phyloP scores from a whole-genome alignment of 2,113 vertebrate species.

The Zapornia atra region DNA sequence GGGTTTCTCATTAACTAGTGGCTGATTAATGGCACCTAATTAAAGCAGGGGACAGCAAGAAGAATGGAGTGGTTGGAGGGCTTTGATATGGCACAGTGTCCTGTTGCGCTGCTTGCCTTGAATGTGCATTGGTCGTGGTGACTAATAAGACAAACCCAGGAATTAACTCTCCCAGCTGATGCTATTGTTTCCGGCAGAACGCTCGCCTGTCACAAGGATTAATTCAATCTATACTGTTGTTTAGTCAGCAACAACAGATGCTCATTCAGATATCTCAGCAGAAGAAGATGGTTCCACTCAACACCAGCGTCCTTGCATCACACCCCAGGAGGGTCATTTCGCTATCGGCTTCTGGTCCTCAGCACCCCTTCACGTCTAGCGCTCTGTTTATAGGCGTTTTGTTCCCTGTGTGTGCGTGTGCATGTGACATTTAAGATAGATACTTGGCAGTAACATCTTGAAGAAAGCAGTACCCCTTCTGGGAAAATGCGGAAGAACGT shows the following conservation, averaged over 20 bases:
- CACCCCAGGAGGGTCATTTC: background rate
- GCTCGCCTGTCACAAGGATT: background rate
- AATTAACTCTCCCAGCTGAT: conserved; percentile 40
- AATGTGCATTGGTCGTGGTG: background rate
- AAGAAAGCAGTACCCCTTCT: conserved; percentile 20
- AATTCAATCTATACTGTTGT: background rate
- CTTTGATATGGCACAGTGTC: background rate
- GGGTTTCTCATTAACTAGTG: background rate
- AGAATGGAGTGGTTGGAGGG: background rate
- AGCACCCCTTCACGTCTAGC: background rate
- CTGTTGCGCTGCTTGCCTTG: background rate
- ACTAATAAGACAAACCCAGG: background rate
- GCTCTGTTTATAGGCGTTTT: background rate
- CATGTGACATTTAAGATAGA: conserved; percentile 35
- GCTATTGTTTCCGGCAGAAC: conserved; percentile 4
- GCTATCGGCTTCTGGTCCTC: background rate
- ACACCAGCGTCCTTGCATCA: background rate
- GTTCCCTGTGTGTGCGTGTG: background rate
- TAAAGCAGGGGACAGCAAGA: background rate
- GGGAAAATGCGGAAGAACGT: conserved; percentile 14
- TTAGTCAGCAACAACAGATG: background rate
- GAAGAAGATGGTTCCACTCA: background rate
- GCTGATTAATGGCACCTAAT: background rate
- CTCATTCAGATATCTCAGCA: background rate
- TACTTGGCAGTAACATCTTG: conserved; percentile 29